Conservation (phyloP, 2,888 invertebrate genomes). For the Caenorhabditis japonica region DNA sequence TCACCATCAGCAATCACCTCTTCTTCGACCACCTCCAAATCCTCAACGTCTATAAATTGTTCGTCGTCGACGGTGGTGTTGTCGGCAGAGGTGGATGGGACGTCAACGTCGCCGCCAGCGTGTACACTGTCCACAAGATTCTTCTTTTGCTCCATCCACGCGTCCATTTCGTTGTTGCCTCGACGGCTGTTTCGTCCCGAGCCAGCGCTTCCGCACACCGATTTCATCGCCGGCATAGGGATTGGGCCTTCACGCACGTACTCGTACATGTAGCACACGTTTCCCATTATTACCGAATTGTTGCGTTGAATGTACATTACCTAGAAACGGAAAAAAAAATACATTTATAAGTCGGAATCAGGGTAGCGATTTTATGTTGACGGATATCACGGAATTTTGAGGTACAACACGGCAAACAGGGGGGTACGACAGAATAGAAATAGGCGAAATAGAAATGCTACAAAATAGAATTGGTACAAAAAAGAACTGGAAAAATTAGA, state of each 20-base stretch:
- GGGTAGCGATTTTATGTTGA: too few relatives aligned
- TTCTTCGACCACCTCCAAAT: conserved; percentile 51
- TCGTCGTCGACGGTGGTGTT: conserved; percentile 24
- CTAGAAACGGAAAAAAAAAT: too few relatives aligned
- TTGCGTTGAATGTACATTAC: conserved; percentile 56
- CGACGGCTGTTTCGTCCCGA: background rate
- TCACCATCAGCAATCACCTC: conserved; percentile 43
- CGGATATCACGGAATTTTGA: too few relatives aligned
- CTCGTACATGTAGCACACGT: conserved; percentile 62
- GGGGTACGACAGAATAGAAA: too few relatives aligned
- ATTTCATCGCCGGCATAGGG: conserved; percentile 45
- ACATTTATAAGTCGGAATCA: too few relatives aligned
- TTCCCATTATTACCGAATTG: conserved; percentile 53
- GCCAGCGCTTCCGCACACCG: conserved; percentile 8
- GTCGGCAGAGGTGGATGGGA: conserved; percentile 15
- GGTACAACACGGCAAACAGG: too few relatives aligned
- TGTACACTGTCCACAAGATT: background rate
- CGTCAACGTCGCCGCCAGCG: background rate
- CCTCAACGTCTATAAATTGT: conserved; percentile 52
- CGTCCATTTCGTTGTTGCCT: background rate
- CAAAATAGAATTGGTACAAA: too few relatives aligned
- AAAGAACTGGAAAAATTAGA: too few relatives aligned
- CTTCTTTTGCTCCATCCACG: conserved; percentile 18
- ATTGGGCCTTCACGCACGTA: conserved; percentile 61
- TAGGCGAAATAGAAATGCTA: too few relatives aligned